Base-by-base conservation (phyloP, 2,113 vertebrate genomes). In the Triplophysa dalaica region DNA sequence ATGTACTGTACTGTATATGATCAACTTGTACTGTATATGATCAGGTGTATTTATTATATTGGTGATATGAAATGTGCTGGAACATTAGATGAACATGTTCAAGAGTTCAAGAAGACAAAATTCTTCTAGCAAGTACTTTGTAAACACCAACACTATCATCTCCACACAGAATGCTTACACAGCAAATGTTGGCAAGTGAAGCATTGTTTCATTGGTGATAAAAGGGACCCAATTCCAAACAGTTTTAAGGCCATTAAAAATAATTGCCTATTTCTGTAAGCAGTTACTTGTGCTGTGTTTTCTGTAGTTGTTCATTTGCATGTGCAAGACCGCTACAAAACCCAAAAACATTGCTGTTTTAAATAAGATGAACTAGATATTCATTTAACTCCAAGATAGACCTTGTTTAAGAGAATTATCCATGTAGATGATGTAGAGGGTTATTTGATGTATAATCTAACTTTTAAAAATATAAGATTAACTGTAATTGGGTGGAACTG, bases 201-300 rank as follows among this genome's bases (percentile, higher is more conserved):
- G 56, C 56, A 11, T 33, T 41, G 24, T 62, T 78, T 69, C 56
- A 68, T 43, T 69, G 54, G 38, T 48, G 60, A 69, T 79, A 29
- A 79, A 79, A 79, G 50, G 12, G 8, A 62, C 77, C 21, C 58
- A 29, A 48, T 79, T 26, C 62, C 60, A 70, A 67, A 60, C 52
- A 10, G 33, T 60, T 60, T 73, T 61, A 60, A 54, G 29, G 60
- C 54, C 54, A 70, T 69, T 62, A 62, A 70, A 70, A 38, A 41
- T 70, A 22, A 50, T 79, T 70, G 77, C 58, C 43, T 52, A 41
- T 69, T 48, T 69, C 38, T 69, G 5, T 26, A 43, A 61, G 66
- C 41, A 48, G 38, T 60, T 4, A 45, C 54, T 26, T 14, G 21
- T 58, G 26, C 4, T 24, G 10, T 6, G 21, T 33, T 38, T 41